Conservation (phyloP, 2,888 invertebrate genomes). For the Eumacrocentrus americanus region DNA sequence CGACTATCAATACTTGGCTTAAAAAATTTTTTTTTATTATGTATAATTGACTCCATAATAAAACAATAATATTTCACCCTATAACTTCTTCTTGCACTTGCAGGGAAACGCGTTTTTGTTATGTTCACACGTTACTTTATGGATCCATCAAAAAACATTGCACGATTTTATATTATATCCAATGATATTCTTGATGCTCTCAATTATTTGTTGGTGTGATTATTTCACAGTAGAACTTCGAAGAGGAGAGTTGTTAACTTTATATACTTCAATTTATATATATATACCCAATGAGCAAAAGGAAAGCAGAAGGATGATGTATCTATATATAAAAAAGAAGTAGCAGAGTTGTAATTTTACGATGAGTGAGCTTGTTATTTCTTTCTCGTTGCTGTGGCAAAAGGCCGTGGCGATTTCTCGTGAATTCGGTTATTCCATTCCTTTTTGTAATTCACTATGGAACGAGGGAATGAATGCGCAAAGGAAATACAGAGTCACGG, state of each 20-base stretch:
- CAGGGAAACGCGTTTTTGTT: not conserved
- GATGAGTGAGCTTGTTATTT: conserved; percentile 34
- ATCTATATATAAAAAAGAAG: conserved; percentile 13
- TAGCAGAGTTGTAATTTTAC: conserved; percentile 30
- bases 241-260: conserved; percentile 43
- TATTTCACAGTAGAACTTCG: conserved; percentile 37
- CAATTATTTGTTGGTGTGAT: conserved; percentile 22
- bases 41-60: not conserved
- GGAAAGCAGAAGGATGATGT: conserved; percentile 24
- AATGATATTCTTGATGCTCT: conserved; percentile 11
- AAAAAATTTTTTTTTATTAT: conserved; percentile 5
- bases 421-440: conserved; percentile 30
- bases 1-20: too few relatives aligned
- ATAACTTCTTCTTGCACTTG: too few relatives aligned
- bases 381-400: conserved; percentile 31
- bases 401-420: conserved; percentile 31
- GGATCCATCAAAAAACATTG: too few relatives aligned
- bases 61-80: not conserved
- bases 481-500: conserved; percentile 28
- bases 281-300: conserved; percentile 15
- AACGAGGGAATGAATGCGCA: conserved; percentile 24
- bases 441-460: conserved; percentile 8
- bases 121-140: not conserved
- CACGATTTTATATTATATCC: too few relatives aligned
- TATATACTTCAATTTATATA: conserved; percentile 31